Base-by-base conservation (phyloP, 2,888 invertebrate genomes). In the Callinectes sapidus region DNA sequence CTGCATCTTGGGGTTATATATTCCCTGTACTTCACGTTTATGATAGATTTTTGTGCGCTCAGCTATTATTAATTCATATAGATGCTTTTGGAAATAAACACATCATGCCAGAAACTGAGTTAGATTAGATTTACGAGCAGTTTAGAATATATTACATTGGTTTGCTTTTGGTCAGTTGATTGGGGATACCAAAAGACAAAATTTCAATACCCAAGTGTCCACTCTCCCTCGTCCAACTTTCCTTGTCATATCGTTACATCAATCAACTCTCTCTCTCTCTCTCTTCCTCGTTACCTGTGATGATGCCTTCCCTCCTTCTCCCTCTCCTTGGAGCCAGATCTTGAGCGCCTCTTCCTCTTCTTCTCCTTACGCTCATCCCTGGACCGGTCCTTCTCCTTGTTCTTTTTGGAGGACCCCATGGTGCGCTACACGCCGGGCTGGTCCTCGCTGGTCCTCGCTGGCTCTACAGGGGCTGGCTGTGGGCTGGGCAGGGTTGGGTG, bases 391-490 rank as follows among this genome's bases (percentile, higher is more conserved):
- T 92, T 92, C 54, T 92, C 92, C 77, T 92, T 94, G 35, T 55
- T 93, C 86, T 93, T 93, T 48, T 92, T 92, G 16, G 93, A 93
- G 18, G 93, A 93, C 5, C 93, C 93, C 93, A 93, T 93, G 48
- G n/a, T 23, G 39, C 1, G 16, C 16, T 6, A 48, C n/a, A 2
- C 13, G 14, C 66, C 32, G 6, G 23, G 48, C 42, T 48, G 3
- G 23, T 0, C 28, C 71, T 32, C 71, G 48, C 42, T 48, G 3
- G 23, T 0, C 28, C 71, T 32, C 71, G n/a, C 23, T n/a, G 28
- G 28, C 13, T n/a, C 28, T n/a, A 32, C 28, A 13, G 18, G 3
- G 61, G 18, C 18, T 16, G 61, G 61, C 8, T 23, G 71, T 8
- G 28, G 39, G 39, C 86, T 39, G 61, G 18, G 87, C 28, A 14